Evolutionary conservation across 2,888 invertebrate species (phyloP).

Genomic region (Carpatolechia fugitivella): DNA sequence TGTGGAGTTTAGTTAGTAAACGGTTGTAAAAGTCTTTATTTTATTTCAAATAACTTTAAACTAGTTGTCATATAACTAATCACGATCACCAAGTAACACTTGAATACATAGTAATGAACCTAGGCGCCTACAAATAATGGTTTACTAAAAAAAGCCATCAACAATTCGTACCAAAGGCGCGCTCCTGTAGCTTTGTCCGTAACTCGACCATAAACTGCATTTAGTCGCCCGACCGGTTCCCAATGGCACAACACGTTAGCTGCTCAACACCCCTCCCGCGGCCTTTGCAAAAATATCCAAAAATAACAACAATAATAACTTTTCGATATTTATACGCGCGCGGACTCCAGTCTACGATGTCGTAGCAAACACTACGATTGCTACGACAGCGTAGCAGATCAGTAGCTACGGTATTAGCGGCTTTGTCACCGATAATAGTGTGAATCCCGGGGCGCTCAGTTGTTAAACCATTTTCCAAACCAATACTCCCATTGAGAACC

Average conservation of each 20-base stretch:
- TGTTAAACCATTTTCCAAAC: conserved; percentile 66
- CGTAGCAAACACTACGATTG: background rate
- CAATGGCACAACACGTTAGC: background rate
- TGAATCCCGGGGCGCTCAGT: conserved; percentile 31
- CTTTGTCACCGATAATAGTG: background rate
- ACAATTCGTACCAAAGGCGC: background rate
- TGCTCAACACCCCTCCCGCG: background rate
- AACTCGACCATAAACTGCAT: background rate
- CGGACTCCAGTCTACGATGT: background rate
- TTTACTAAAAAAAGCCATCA: background rate
- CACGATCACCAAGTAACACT: no score
- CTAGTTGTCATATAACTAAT: no score
- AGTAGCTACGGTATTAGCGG: background rate
- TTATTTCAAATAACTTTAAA: no score
- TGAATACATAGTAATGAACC: background rate
- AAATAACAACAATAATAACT: no score
- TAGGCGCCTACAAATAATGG: background rate
- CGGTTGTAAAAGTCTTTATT: no score
- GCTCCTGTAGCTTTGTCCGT: background rate
- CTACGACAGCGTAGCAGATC: background rate
- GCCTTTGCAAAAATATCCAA: background rate
- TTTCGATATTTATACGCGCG: no score
- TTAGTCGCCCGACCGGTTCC: background rate
- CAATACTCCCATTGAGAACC: conserved; percentile 37
- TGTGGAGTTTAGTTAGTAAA: no score